Conservation (phyloP, 2,888 invertebrate species). For the Cephus runcator region DNA sequence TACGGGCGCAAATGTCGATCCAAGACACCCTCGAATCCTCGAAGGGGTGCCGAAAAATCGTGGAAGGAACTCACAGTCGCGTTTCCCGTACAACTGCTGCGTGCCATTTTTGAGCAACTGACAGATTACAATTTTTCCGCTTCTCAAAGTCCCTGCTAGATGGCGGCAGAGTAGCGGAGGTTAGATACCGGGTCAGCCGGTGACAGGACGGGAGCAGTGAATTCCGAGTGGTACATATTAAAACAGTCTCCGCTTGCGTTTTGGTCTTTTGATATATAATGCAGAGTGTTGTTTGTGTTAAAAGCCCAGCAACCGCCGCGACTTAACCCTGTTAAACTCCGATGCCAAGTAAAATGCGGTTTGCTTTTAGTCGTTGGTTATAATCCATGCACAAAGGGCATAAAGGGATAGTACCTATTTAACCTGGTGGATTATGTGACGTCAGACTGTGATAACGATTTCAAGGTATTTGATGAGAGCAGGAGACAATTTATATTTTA, state of each 20-base stretch:
- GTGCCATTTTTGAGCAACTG: neutral
- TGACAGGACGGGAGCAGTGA: neutral
- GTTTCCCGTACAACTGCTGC: neutral
- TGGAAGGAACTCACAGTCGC: neutral
- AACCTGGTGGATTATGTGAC: neutral
- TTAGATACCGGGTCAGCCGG: neutral
- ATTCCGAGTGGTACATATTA: conserved; percentile 57
- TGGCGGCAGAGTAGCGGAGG: neutral
- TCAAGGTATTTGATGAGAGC: neutral
- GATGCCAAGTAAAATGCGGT: conserved; percentile 64
- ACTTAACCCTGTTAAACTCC: conserved; percentile 65
- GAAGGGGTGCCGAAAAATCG: conserved; percentile 27
- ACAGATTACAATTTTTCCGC: neutral
- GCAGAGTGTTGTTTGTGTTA: conserved; percentile 63
- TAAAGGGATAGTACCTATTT: conserved; percentile 6
- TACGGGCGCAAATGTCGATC: conserved; percentile 62
- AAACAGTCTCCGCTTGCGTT: conserved; percentile 56
- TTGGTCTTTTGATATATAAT: conserved; percentile 64
- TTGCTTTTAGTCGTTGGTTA: conserved; percentile 60
- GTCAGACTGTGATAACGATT: neutral
- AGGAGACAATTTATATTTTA: neutral
- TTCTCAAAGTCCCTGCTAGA: neutral
- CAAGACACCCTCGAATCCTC: conserved; percentile 52
- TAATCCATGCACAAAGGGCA: conserved; percentile 62
- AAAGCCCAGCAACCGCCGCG: conserved; percentile 62